Percentiles rank a stretch among this genome's conserved stretches.
Evolutionary conservation across 2,888 invertebrate species (phyloP).

Genomic region (Phragmatobia fuliginosa): DNA sequence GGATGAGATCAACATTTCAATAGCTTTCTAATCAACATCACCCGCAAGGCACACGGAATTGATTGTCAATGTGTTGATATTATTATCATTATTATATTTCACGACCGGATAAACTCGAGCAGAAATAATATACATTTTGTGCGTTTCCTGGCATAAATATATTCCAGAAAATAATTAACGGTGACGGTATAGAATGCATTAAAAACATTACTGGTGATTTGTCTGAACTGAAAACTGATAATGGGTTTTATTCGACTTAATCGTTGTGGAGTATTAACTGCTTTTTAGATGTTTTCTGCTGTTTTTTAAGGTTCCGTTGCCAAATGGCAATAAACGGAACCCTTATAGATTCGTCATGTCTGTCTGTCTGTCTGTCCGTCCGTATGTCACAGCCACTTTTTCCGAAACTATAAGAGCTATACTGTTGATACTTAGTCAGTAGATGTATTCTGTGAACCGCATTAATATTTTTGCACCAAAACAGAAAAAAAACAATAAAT

Average conservation of each 20-base stretch:
- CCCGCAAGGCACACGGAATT: conserved; percentile 38
- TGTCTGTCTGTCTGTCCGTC: too few species aligned
- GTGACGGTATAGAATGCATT: not conserved
- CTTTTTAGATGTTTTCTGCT: not conserved
- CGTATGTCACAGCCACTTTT: too few species aligned
- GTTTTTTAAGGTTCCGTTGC: too few species aligned
- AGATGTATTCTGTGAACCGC: too few species aligned
- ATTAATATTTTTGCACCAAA: too few species aligned
- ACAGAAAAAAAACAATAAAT: too few species aligned
- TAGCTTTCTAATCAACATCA: conserved; percentile 52
- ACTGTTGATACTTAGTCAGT: too few species aligned
- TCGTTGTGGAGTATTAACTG: not conserved
- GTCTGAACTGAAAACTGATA: not conserved
- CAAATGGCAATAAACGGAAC: too few species aligned
- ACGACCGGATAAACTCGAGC: conserved; percentile 13
- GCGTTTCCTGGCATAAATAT: conserved; percentile 14
- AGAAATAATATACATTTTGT: conserved; percentile 7
- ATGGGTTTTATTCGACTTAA: not conserved
- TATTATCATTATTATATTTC: too few species aligned
- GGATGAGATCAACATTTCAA: conserved; percentile 53
- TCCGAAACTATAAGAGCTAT: too few species aligned
- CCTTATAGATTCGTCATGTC: too few species aligned
- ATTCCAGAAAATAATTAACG: conserved; percentile 5
- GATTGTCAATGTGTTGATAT: conserved; percentile 42
- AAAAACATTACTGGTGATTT: not conserved